Evolutionary conservation across 2,888 invertebrate species (phyloP).

Genomic region (Pyrrhosoma nymphula): DNA sequence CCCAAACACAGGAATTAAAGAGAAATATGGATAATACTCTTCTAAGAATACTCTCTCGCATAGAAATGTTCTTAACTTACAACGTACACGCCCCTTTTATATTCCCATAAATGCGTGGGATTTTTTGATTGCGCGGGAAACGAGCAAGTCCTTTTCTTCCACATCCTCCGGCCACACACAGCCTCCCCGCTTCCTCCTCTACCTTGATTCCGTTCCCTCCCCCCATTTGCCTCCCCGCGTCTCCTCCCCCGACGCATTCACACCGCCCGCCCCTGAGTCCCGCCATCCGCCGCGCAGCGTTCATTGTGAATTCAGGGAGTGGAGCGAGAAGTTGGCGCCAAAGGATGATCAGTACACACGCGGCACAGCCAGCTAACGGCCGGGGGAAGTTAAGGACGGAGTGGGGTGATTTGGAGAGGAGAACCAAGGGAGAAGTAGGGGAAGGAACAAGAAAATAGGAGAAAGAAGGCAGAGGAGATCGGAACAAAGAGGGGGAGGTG

Average conservation of each 20-base stretch:
- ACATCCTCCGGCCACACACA: background rate
- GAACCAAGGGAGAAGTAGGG: background rate
- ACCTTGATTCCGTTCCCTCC: background rate
- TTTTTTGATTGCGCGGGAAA: background rate
- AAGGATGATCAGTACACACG: slow-evolving; percentile 64
- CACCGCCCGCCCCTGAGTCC: background rate
- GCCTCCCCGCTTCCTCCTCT: background rate
- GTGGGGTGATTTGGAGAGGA: background rate
- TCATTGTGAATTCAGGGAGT: slow-evolving; percentile 45
- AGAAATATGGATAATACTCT: too few relatives aligned
- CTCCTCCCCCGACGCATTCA: background rate
- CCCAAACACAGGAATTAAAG: too few relatives aligned
- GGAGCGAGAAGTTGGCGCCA: slow-evolving; percentile 48
- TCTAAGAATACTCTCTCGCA: too few relatives aligned
- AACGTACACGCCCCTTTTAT: background rate
- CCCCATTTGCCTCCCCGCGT: too few relatives aligned
- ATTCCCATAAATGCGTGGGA: background rate
- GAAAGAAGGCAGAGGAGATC: too few relatives aligned
- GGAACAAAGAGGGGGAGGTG: too few relatives aligned
- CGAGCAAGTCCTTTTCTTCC: background rate
- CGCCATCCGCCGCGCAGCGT: background rate
- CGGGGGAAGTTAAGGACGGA: background rate
- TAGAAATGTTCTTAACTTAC: background rate
- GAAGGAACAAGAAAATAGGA: background rate
- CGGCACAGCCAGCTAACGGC: slow-evolving; percentile 26